Base-by-base conservation (phyloP, 1,140 invertebrate genomes). In the Atta texana region DNA sequence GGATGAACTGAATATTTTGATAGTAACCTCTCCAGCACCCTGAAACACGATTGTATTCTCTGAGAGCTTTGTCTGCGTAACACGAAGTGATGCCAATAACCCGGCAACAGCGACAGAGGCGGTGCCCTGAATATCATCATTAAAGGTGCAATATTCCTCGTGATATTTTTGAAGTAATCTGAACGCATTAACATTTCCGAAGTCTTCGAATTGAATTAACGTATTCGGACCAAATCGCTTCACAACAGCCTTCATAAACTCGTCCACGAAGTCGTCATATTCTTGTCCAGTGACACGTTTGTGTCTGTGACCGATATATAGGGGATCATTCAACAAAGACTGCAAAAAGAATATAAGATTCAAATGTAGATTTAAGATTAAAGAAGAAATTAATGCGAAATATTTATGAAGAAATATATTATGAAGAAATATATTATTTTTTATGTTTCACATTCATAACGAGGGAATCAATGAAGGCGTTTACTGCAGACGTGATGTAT, bases 101-200 rank as follows among this genome's bases (percentile, higher is more conserved):
- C 98, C 99, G 34, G 98, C 98, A 8, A 99, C 97, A 2, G 98
- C 98, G 14, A 99, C 98, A 7, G 98, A 96, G 8, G 97, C 97
- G 4, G 98, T 98, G 39, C 98, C 98, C 94, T 99, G 98, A 92
- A 99, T 99, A 92, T 99, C 98, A 92, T 99, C 98, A 95, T 99
- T 99, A 93, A 99, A 99, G 7, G 98, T 99, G 93, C 98, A 99
- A 92, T 98, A 99, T 24, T 95, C 92, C 74, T 98, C 94, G 21
- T 98, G 96, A 94, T 99, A 99, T 93, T 97, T 98, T 84, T 97
- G 97, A 76, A 99, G 95, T 51, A 99, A 95, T 16, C 97, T 95
- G 95, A 99, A 99, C 5, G 99, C 98, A 95, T 99, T 99, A 0
- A 97, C 95, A 89, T 99, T 98, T 7, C 97, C 98, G 93, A 99